Base-by-base conservation (phyloP, 2,888 invertebrate species). In the Eupeodes latifasciatus region DNA sequence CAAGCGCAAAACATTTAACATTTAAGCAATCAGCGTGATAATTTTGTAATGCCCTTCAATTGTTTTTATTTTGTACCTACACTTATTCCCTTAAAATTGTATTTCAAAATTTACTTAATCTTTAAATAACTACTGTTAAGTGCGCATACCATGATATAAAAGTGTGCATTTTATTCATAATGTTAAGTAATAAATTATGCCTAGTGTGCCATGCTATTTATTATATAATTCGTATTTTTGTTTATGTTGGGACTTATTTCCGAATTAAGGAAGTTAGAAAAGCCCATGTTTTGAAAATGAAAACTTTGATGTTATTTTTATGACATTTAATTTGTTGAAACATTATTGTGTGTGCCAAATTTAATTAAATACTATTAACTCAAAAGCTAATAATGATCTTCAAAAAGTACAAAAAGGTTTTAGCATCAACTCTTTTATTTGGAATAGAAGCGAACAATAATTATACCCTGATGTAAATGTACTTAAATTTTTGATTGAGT, bases 41-140 rank as follows among this genome's bases (percentile, higher is more conserved):
- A 66, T 47, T 49, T 49, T 27, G 12, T 12, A 16, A 34, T 66
- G 66, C 66, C 66, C 66, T 66, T 66, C 66, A 66, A 47, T 47
- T 47, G 12, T 7, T 10, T 16, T 0, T n/a, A 27, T n/a, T 5
- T 11, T 34, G 6, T 59, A 36, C 10, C 19, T 19, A 27, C 27
- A 40, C 11, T 44, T 44, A 4, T 44, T 62, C 16, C 40, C 40
- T 44, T 44, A 62, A 40, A 16, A 16, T 40, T 16, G 27, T 27
- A 7, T 62, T 62, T 16, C 5, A 11, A 62, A 16, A 40, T 44
- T 11, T 44, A 44, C 10, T 40, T 40, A 36, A 61, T 61, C 5
- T 61, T n/a, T n/a, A 61, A 61, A 61, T 9, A 7, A 6, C 12
- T 3, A 6, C 12, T 14, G 34, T 36, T 36, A 0, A 59, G 59